These are phyloP conservation scores for Felis catus DNA, from an alignment of 2,113 vertebrate species.

Conservation along the genomic window DNA sequence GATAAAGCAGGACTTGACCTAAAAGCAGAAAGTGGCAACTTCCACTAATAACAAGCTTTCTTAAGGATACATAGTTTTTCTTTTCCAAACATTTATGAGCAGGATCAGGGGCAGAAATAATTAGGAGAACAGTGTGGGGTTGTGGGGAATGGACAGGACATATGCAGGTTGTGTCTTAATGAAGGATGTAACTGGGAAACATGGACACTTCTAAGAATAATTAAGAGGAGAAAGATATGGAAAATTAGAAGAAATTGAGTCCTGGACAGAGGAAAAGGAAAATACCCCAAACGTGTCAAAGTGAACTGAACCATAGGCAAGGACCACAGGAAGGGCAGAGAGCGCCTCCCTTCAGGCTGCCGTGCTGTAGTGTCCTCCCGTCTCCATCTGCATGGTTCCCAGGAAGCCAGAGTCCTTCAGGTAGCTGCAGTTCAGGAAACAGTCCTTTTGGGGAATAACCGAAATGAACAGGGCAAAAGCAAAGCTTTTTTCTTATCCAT, in stretches of 20 bases:
- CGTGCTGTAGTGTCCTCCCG: background rate
- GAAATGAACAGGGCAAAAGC: background rate
- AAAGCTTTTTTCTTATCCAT: conserved; percentile 1
- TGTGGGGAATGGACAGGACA: background rate
- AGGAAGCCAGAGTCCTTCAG: background rate
- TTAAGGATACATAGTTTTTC: background rate
- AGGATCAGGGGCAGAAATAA: background rate
- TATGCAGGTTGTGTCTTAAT: background rate
- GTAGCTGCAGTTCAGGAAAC: background rate
- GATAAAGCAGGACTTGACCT: background rate
- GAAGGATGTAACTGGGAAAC: background rate
- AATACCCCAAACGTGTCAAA: background rate
- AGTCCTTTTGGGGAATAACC: background rate
- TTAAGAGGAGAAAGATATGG: background rate
- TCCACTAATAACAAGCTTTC: background rate
- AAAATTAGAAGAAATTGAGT: background rate
- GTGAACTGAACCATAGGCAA: background rate
- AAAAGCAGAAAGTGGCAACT: conserved; percentile 21
- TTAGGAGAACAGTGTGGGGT: background rate
- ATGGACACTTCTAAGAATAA: background rate
- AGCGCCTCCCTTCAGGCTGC: background rate
- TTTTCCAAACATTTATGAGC: background rate
- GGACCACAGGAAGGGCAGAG: background rate
- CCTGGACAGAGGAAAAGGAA: background rate
- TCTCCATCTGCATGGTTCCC: background rate